phyloP scores from a whole-genome alignment of 2,797 vertebrate species.

The Callimico goeldii region DNA sequence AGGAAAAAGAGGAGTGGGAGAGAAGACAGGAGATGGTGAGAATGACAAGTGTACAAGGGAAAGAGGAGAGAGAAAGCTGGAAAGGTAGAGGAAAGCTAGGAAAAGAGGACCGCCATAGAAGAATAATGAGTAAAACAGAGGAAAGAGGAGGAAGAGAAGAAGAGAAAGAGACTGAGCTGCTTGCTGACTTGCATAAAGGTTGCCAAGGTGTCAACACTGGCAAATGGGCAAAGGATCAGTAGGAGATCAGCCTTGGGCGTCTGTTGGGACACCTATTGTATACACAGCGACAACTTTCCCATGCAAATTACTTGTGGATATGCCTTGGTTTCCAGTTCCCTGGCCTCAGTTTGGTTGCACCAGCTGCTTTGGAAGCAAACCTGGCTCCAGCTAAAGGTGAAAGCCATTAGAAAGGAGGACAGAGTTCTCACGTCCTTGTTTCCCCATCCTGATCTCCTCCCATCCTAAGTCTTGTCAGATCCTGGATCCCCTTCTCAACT shows the following conservation, averaged over 20 bases:
- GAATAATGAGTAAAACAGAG: background rate
- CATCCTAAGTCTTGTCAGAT: background rate
- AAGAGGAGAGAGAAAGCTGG: too few species aligned
- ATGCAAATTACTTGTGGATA: accelerated
- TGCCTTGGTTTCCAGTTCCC: background rate
- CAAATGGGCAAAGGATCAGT: background rate
- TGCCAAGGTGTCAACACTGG: background rate
- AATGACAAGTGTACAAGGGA: background rate
- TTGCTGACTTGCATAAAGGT: accelerated
- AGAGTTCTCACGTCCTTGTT: background rate
- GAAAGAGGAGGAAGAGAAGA: accelerated
- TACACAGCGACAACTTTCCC: accelerated
- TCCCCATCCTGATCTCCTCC: too few species aligned
- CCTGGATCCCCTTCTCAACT: background rate
- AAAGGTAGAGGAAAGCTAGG: background rate
- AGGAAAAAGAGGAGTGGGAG: too few species aligned
- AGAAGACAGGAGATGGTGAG: accelerated
- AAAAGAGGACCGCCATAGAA: accelerated
- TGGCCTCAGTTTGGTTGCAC: background rate
- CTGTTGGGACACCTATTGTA: accelerated
- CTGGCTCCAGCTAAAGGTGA: background rate
- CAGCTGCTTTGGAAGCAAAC: background rate
- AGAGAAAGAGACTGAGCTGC: background rate
- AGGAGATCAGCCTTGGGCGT: accelerated
- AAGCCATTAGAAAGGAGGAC: background rate